Evolutionary conservation across 1,140 invertebrate genomes (phyloP).

Genomic region (Drosophila aff.): DNA sequence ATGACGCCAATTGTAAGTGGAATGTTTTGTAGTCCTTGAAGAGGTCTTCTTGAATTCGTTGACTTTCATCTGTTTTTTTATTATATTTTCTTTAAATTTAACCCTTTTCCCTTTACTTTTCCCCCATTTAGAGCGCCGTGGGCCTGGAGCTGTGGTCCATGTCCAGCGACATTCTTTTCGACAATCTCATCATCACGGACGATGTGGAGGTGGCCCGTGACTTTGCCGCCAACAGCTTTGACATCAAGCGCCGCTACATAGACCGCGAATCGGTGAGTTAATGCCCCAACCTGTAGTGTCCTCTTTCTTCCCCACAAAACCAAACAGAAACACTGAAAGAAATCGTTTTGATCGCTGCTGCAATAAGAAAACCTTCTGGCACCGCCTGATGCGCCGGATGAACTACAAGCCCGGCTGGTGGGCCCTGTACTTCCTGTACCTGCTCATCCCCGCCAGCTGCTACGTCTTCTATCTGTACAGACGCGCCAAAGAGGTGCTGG

Average conservation of each 20-base stretch:
- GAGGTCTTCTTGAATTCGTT: no score
- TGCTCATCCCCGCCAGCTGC: slow-evolving; percentile 89
- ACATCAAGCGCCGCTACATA: slow-evolving; percentile 92
- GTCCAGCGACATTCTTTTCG: slow-evolving; percentile 96
- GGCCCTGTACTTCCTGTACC: slow-evolving; percentile 91
- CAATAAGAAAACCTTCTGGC: slow-evolving; percentile 89
- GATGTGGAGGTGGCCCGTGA: slow-evolving; percentile 91
- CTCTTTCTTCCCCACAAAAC: slow-evolving; percentile 2
- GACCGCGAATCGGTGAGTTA: slow-evolving; percentile 91
- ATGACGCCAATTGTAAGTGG: slow-evolving; percentile 96
- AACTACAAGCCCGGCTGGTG: slow-evolving; percentile 92
- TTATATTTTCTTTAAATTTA: background rate
- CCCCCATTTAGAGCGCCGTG: slow-evolving; percentile 90
- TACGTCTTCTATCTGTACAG: slow-evolving; percentile 90
- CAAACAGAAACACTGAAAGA: slow-evolving; percentile 20
- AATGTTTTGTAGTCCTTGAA: background rate
- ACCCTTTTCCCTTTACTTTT: background rate
- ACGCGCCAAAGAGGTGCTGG: slow-evolving; percentile 88
- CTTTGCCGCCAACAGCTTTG: slow-evolving; percentile 94
- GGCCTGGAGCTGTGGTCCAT: slow-evolving; percentile 99
- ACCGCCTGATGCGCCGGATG: slow-evolving; percentile 89
- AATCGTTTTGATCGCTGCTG: slow-evolving; percentile 23
- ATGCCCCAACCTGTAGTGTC: background rate
- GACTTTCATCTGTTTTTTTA: background rate
- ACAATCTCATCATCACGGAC: slow-evolving; percentile 97